Conservation (phyloP, 2,113 vertebrate genomes). For the human region GRCh38 chr4:52136501-52137000, state of each 20-base stretch:
- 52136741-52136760: background rate
- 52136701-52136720: background rate
- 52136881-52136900: background rate
- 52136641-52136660: background rate
- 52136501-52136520: background rate
- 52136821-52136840: fast-evolving
- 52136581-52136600: background rate
- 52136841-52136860: background rate
- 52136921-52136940: background rate
- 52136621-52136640: background rate
- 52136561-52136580: background rate
- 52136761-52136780: background rate
- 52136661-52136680: background rate
- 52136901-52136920: background rate
- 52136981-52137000: background rate
- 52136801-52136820: background rate
- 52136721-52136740: background rate
- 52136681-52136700: background rate
- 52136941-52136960: background rate
- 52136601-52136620: background rate
- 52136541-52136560: background rate
- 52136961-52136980: background rate
- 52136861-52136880: background rate
- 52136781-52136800: background rate
- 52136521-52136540: background rate